Evolutionary conservation across 2,888 invertebrate genomes (phyloP).

Genomic region (Patella ulyssiponensis): DNA sequence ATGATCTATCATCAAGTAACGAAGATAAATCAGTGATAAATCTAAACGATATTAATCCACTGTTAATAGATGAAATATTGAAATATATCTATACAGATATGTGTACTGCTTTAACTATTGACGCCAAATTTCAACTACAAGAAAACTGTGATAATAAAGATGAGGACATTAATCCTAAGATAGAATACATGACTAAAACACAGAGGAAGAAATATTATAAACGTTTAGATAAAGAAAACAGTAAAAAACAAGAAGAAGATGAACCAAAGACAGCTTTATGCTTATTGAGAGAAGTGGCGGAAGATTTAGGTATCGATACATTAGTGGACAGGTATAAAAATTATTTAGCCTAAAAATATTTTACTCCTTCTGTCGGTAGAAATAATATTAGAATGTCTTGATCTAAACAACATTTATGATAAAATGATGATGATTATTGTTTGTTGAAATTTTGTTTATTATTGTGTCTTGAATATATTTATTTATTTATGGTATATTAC

Average conservation of each 20-base stretch:
- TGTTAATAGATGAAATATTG: constrained; percentile 82
- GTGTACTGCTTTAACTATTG: constrained; percentile 78
- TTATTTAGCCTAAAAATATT: background rate
- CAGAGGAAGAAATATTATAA: constrained; percentile 43
- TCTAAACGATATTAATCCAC: constrained; percentile 77
- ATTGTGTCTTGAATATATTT: no score
- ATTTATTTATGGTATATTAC: constrained; percentile 16
- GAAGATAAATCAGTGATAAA: constrained; percentile 64
- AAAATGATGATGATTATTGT: no score
- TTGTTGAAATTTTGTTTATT: no score
- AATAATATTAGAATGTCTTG: no score
- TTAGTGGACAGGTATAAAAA: constrained; percentile 72
- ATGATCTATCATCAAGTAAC: background rate
- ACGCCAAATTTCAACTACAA: constrained; percentile 50
- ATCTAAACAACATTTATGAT: no score
- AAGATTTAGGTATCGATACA: constrained; percentile 64
- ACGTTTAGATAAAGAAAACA: constrained; percentile 45
- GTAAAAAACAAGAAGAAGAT: constrained; percentile 15
- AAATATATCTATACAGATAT: constrained; percentile 80
- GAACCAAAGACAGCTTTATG: constrained; percentile 54
- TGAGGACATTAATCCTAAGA: background rate
- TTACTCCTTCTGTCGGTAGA: no score
- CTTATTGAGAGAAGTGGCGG: constrained; percentile 62
- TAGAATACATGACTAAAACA: constrained; percentile 11
- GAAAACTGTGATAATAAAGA: background rate